Evolutionary conservation across 1,140 invertebrate genomes (phyloP), one percentile per base, ranked within the genome.

Genomic region (Calephelis virginiensis): DNA sequence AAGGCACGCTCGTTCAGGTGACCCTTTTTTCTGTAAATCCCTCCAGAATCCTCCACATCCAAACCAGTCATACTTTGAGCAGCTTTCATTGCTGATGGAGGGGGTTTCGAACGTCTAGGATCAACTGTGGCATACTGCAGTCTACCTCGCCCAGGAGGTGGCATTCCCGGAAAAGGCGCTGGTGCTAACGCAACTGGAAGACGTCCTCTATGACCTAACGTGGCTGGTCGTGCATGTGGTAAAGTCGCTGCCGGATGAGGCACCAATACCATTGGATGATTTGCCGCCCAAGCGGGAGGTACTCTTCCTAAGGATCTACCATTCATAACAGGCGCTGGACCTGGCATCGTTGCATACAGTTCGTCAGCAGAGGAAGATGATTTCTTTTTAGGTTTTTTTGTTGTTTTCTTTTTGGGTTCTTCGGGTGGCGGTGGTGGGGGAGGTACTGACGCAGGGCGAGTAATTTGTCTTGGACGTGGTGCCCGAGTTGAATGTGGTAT

Each of bases 1-100:
- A 98, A 98, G 13, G 97, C 97, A 60, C 97, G 91, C 84, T 98
- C 97, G 85, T 98, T 98, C 64, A 98, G 87, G 81, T 98, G 97
- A 0, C 97, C 97, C 78, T 98, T 97, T 79, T 97, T 95, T 61
- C 96, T 93, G 82, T 98, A 98, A 0, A 97, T 97, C 47, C 96
- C 96, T 46, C 96, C 97, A 8, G 95, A 94, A 11, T 96, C 97
- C 56, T 96, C 95, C 11, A 94, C 94, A 69, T 93, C 93, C 68
- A 93, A 82, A 5, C 92, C 94, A 0, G 95, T 96, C 69, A 96
- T 96, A n/a, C 96, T 96, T n/a, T 95, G 93, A 5, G 95, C 94
- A 1, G 96, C 94, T 45, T 96, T 95, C 74, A 95, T 92, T 43
- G 95, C 92, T 48, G 96, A 95, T 5, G 95, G 93, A 0, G 95